These are phyloP conservation scores for Protonemura montana DNA, from an alignment of 2,888 invertebrate species.

Conservation along the genomic window DNA sequence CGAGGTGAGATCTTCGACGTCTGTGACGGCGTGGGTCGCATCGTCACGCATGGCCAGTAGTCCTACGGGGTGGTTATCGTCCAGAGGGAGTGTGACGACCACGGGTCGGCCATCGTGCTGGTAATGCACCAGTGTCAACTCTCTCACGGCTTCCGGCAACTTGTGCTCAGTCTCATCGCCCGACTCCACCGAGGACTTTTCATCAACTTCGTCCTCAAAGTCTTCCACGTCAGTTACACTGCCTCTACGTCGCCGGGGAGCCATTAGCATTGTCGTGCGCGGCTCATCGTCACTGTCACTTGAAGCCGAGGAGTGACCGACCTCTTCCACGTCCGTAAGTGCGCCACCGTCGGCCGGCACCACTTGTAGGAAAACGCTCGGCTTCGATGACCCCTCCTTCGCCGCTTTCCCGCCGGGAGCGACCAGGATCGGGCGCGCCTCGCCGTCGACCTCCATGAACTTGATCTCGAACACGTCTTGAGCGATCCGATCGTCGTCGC, in stretches of 20 bases:
- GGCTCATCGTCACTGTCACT: slow-evolving; percentile 51
- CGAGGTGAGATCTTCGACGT: slow-evolving; percentile 59
- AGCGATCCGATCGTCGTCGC: not conserved
- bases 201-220: slow-evolving; percentile 50
- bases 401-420: slow-evolving; percentile 14
- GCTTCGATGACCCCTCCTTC: not conserved
- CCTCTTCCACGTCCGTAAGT: slow-evolving; percentile 61
- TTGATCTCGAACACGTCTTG: slow-evolving; percentile 41
- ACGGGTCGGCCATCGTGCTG: slow-evolving; percentile 59
- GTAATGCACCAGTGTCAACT: slow-evolving; percentile 60
- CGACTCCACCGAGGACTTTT: slow-evolving; percentile 51
- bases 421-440: slow-evolving; percentile 37
- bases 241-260: slow-evolving; percentile 53
- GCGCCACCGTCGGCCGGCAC: slow-evolving; percentile 55
- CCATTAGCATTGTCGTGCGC: not conserved
- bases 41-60: slow-evolving; percentile 46
- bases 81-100: slow-evolving; percentile 61
- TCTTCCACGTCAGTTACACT: slow-evolving; percentile 59
- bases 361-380: slow-evolving; percentile 29
- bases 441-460: slow-evolving; percentile 44
- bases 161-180: slow-evolving; percentile 50
- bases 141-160: slow-evolving; percentile 61
- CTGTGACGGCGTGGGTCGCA: slow-evolving; percentile 54
- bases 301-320: slow-evolving; percentile 55
- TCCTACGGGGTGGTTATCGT: slow-evolving; percentile 52